These are phyloP conservation scores for Sisor rabdophorus DNA, from an alignment of 2,113 vertebrate species.

Conservation along the genomic window DNA sequence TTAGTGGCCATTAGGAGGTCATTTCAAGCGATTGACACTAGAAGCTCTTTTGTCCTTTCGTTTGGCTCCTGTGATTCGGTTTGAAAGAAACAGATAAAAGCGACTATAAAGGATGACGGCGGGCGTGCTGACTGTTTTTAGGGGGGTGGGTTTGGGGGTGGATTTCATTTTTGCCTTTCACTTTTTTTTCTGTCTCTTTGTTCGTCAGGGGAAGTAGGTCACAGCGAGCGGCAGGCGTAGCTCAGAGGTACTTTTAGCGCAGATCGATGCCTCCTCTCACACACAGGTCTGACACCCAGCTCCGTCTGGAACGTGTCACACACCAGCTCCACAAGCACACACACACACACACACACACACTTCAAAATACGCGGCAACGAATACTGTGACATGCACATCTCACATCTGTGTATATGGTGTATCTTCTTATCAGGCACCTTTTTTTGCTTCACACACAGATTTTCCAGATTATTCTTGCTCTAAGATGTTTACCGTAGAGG, in stretches of 20 bases:
- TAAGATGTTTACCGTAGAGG: slow-evolving; percentile 40
- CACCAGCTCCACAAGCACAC: slow-evolving; percentile 15
- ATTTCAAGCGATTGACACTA: slow-evolving; percentile 47
- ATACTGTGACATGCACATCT: not conserved
- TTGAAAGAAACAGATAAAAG: slow-evolving; percentile 57
- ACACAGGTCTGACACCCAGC: slow-evolving; percentile 46
- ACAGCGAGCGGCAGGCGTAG: slow-evolving; percentile 54
- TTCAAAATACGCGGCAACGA: not conserved
- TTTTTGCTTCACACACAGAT: slow-evolving; percentile 22
- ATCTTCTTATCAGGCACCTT: slow-evolving; percentile 28
- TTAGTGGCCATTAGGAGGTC: slow-evolving; percentile 42
- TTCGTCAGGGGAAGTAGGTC: slow-evolving; percentile 61
- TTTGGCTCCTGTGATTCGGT: slow-evolving; percentile 40
- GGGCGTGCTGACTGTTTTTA: slow-evolving; percentile 34
- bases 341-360: slow-evolving; percentile 4
- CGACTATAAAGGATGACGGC: slow-evolving; percentile 32
- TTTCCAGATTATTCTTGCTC: slow-evolving; percentile 22
- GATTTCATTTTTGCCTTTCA: not conserved
- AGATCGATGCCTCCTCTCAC: slow-evolving; percentile 59
- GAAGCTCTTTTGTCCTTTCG: slow-evolving; percentile 45
- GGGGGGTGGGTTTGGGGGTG: not conserved
- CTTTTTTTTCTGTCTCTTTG: slow-evolving; percentile 17
- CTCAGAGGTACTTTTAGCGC: slow-evolving; percentile 58
- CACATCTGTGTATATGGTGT: slow-evolving; percentile 9
- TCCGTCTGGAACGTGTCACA: slow-evolving; percentile 44